Base-by-base conservation (phyloP, 2,113 vertebrate species). In the Xenopus laevis region DNA sequence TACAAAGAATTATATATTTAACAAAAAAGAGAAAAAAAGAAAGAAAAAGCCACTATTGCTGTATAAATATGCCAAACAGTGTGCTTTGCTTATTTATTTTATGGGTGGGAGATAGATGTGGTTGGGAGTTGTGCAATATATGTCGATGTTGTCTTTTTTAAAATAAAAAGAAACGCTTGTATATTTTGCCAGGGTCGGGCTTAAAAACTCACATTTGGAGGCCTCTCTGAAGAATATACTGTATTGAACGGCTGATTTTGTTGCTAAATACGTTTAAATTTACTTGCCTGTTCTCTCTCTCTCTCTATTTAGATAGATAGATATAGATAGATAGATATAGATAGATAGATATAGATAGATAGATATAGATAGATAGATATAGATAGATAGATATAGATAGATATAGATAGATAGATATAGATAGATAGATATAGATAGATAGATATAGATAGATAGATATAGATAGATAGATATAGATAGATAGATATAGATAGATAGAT, bases 1-100 rank as follows among this genome's bases (percentile, higher is more conserved):
- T 68, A 80, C 70, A 81, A 75, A 81, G 72, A 81, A 75, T 72
- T 76, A 71, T 79, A 78, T 78, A 81, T 78, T 65, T 78, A 78
- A 71, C 71, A 79, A 79, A 47, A 74, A 71, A 50, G 59, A 74
- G 69, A 23, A 57, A 62, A 65, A 66, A 27, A 52, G 23, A 73
- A 66, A 40, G 44, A 64, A 74, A 62, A 72, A 68, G 46, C 74
- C 78, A 76, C 78, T 73, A 74, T 65, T 33, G 80, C 80, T 72
- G 78, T 68, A 78, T 27, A 61, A 73, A 70, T 65, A 59, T 52
- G 71, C 75, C 64, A 79, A 69, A 68, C 15, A 74, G 70, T 67
- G 60, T 74, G 66, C 76, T 76, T 74, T 68, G 72, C 72, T 72
- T 71, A 77, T 74, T 72, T 74, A 72, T 65, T 69, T 65, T 74